A percentile compares a stretch with the other conserved stretches of the same genome.
Evolutionary conservation across 2,113 vertebrate genomes (phyloP).

Genomic region (Phylloscopus trochilus): DNA sequence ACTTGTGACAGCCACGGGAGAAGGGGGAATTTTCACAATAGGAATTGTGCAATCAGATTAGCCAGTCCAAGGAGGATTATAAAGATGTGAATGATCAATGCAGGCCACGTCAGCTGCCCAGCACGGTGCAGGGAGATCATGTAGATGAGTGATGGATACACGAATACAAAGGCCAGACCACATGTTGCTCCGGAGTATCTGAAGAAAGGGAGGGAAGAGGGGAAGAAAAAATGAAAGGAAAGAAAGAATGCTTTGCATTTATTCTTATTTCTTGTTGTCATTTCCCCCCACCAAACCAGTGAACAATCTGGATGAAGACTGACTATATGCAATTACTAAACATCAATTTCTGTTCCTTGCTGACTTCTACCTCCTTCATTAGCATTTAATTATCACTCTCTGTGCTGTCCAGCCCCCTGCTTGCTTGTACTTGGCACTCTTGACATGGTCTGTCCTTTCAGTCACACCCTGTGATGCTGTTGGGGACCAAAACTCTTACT

Average conservation of each 20-base stretch:
- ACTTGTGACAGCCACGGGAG: slow-evolving; percentile 21
- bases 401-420: neutral
- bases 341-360: slow-evolving; percentile 22
- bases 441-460: neutral
- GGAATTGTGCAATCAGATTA: slow-evolving; percentile 90
- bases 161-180: slow-evolving; percentile 91
- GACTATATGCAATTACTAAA: neutral
- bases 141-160: slow-evolving; percentile 88
- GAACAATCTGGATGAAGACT: neutral
- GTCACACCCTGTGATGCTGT: neutral
- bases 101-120: slow-evolving; percentile 80
- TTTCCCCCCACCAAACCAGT: neutral
- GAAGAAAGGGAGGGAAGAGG: neutral
- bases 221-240: neutral
- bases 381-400: neutral
- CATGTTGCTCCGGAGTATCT: slow-evolving; percentile 94
- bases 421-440: neutral
- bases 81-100: slow-evolving; percentile 79
- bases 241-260: neutral
- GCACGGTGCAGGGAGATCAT: slow-evolving; percentile 79
- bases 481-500: neutral
- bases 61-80: slow-evolving; percentile 87
- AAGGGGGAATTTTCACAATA: slow-evolving; percentile 78
- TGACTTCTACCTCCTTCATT: neutral
- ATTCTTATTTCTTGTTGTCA: neutral